Percentiles rank a stretch among this genome's conserved stretches.
These are phyloP conservation scores for Forficula auricularia DNA, from an alignment of 1,140 invertebrate genomes.

Conservation along the genomic window DNA sequence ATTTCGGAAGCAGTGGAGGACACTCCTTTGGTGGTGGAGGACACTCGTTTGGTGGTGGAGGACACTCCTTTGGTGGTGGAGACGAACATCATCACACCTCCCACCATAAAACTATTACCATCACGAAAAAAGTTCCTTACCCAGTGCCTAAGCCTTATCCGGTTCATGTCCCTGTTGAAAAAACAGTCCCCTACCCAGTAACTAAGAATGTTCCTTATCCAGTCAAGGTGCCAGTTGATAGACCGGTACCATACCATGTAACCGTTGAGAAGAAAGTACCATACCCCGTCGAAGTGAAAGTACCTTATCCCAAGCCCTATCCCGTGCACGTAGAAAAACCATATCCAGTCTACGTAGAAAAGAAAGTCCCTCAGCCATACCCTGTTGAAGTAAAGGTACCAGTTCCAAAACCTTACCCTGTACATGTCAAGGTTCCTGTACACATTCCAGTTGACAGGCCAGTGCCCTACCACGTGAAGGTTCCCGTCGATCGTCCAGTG, in stretches of 20 bases:
- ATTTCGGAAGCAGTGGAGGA: too few species aligned
- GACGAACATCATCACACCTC: too few species aligned
- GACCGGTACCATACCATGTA: conserved; percentile 10
- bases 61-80: too few species aligned
- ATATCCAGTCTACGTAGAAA: conserved; percentile 11
- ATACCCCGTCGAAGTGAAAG: conserved; percentile 10
- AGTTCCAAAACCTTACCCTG: conserved; percentile 13
- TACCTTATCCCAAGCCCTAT: conserved; percentile 11
- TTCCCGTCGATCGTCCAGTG: conserved; percentile 10
- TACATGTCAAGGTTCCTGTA: conserved; percentile 10
- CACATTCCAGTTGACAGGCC: conserved; percentile 9
- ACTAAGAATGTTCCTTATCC: conserved; percentile 17
- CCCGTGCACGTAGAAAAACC: conserved; percentile 14
- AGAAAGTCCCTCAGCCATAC: conserved; percentile 12
- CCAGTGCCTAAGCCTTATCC: conserved; percentile 44
- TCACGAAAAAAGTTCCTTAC: conserved; percentile 45
- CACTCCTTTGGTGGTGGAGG: too few species aligned
- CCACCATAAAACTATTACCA: conserved; percentile 30
- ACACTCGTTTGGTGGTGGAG: too few species aligned
- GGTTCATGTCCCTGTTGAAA: conserved; percentile 45
- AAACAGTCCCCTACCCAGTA: conserved; percentile 44
- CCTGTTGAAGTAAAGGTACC: conserved; percentile 12
- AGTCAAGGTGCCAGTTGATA: conserved; percentile 21
- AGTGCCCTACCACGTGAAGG: conserved; percentile 8
- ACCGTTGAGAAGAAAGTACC: conserved; percentile 10